Percentiles rank a stretch among this genome's conserved stretches.
Conservation (phyloP, 2,113 vertebrate species). For the Melanostigma gelatinosum region DNA sequence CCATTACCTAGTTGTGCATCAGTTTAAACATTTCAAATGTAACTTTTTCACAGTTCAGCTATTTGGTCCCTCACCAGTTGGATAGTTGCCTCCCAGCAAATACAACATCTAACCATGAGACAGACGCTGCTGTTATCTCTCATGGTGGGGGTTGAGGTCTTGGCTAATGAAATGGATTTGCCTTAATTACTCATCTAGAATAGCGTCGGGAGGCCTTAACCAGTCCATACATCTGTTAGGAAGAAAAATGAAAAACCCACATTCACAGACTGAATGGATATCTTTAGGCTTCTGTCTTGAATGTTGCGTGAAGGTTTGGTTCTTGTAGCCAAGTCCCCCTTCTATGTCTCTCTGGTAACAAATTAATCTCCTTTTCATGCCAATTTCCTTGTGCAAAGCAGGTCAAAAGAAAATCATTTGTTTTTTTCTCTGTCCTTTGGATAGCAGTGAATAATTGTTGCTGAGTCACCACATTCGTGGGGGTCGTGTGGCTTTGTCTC, state of each 20-base stretch:
- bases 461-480: constrained; percentile 78
- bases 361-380: constrained; percentile 76
- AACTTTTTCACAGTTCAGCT: background rate
- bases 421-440: constrained; percentile 66
- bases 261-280: constrained; percentile 71
- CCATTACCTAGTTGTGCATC: background rate
- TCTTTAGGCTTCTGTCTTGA: constrained; percentile 55
- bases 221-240: constrained; percentile 58
- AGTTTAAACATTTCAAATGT: background rate
- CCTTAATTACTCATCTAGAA: constrained; percentile 75
- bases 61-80: constrained; percentile 26
- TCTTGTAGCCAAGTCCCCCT: constrained; percentile 60
- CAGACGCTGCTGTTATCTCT: constrained; percentile 60
- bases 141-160: constrained; percentile 58
- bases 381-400: constrained; percentile 73
- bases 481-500: constrained; percentile 69
- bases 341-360: constrained; percentile 71
- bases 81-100: constrained; percentile 42
- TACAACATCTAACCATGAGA: constrained; percentile 56
- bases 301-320: constrained; percentile 68
- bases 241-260: constrained; percentile 74
- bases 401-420: constrained; percentile 78
- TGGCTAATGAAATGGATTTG: constrained; percentile 78
- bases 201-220: constrained; percentile 66
- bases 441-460: constrained; percentile 76